A percentile compares a stretch with the other conserved stretches of the same genome.
These are phyloP conservation scores for Mormyrus lacerda DNA, from an alignment of 2,113 vertebrate genomes.

Conservation along the genomic window DNA sequence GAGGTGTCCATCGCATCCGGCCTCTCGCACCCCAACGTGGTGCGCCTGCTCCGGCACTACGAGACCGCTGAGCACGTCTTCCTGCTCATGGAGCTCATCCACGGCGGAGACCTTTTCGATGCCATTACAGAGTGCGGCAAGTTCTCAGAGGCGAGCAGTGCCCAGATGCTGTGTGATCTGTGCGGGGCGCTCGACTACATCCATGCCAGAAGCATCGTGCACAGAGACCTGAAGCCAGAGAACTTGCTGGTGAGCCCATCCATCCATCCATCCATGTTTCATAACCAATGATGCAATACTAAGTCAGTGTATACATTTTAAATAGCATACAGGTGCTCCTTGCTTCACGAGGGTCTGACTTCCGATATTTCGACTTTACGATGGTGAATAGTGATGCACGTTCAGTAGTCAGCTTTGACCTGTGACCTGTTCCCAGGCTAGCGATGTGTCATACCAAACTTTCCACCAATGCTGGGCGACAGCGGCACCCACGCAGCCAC, in stretches of 20 bases:
- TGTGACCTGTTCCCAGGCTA: background rate
- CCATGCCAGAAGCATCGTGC: conserved; percentile 82
- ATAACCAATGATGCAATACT: background rate
- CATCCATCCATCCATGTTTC: background rate
- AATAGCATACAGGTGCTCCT: background rate
- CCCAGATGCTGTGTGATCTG: conserved; percentile 79
- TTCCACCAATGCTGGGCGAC: background rate
- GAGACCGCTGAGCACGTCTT: conserved; percentile 78
- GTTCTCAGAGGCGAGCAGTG: conserved; percentile 76
- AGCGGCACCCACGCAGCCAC: background rate
- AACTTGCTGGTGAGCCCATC: conserved; percentile 80
- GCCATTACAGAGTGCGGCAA: conserved; percentile 80
- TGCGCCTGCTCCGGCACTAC: conserved; percentile 78
- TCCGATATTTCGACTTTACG: background rate
- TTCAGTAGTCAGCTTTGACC: background rate
- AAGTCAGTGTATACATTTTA: background rate
- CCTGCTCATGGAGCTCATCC: conserved; percentile 85
- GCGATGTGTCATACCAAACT: background rate
- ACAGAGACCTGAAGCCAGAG: conserved; percentile 94
- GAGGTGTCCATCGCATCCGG: conserved; percentile 82
- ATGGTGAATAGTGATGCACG: background rate
- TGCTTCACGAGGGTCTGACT: background rate
- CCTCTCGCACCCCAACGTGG: conserved; percentile 83
- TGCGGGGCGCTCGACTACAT: conserved; percentile 84
- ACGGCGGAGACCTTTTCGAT: conserved; percentile 90